Base-by-base conservation (phyloP, 53 echinoderm and acorn worm genomes). In the Luidia sarsii region DNA sequence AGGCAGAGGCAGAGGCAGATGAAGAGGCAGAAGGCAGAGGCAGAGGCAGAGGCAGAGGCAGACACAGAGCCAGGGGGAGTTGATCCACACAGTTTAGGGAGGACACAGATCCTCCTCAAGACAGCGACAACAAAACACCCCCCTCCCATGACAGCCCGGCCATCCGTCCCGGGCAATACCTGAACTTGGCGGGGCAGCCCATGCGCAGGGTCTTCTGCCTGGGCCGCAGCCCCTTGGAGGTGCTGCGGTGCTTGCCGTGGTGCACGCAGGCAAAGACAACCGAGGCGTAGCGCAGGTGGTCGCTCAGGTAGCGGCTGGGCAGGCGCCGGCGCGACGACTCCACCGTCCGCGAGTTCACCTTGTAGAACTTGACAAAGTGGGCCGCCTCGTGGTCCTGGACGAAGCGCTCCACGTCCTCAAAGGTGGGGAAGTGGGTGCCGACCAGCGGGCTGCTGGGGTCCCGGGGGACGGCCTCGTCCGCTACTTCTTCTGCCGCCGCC, bases 391-490 rank as follows among this genome's bases (percentile, higher is more conserved):
- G 37, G 2, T 55, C 55, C 34, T 25, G 34, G 27, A 72, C 18
- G 72, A 56, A 54, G 10, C 37, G 35, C 25, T 72, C 72, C 37
- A 72, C 55, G 14, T 72, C 72, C 55, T 72, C 56, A n/a, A 53
- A 56, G 7, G 55, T 32, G 41, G 54, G 22, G 14, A 72, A 72
- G 38, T 22, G 35, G 23, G 18, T 72, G 7, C 72, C 72, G n/a
- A n/a, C n/a, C 34, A 63, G 4, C 32, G 18, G 15, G 0, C 6
- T 7, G 41, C 11, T 7, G 6, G 63, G 33, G 3, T 59, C n/a
- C 3, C 7, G 1, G 14, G 63, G 15, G 9, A 20, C 4, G 35
- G 34, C 1, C 10, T 2, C 25, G 9, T 31, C 11, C 1, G 27
- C 32, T 25, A 11, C 59, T 32, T 59, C 59, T 30, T 31, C 59